Evolutionary conservation across 1,140 invertebrate genomes (phyloP), one percentile per base, ranked within the genome.

Genomic region (Drosophila eugracilis): DNA sequence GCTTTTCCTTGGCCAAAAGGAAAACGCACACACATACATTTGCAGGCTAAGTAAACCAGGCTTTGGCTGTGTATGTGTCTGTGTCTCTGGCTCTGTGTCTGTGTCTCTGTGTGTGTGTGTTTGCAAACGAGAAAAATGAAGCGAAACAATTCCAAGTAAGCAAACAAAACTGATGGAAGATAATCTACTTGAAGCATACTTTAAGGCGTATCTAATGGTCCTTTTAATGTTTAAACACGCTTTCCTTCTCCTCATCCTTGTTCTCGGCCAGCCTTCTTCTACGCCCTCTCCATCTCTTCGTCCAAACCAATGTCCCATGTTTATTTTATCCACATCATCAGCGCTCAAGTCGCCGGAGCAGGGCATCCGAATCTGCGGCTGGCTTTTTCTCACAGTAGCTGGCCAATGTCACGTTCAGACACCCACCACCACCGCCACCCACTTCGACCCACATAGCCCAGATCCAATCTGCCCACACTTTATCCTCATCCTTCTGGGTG

Each of bases 171-270:
- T 90, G 88, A 90, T 90, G 88, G 76, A 84, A 90, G 83, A 90
- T 90, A 90, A 90, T 90, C 89, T 89, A 78, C 89, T 90, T 90
- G 88, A 89, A 89, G 88, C 83, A 90, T 90, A 89, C 89, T 90
- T 90, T 90, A 90, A 90, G 89, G 89, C 89, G 89, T 85, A 90
- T 89, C 83, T 90, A 90, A 90, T 90, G 84, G 88, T 85, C 79
- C 84, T 86, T 78, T 90, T 81, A 85, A 81, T 83, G 84, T 90
- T 90, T 90, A 85, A 90, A 89, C 80, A 89, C 83, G 84, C 83
- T 79, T 86, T 88, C 83, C n/a, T n/a, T n/a, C n/a, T n/a, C n/a
- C n/a, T n/a, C n/a, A n/a, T n/a, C n/a, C n/a, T n/a, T n/a, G 59
- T 78, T 15, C 42, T 44, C 26, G 14, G 10, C 26, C 17, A 4